Conservation (phyloP, 2,888 invertebrate species). For the Xylota segnis region DNA sequence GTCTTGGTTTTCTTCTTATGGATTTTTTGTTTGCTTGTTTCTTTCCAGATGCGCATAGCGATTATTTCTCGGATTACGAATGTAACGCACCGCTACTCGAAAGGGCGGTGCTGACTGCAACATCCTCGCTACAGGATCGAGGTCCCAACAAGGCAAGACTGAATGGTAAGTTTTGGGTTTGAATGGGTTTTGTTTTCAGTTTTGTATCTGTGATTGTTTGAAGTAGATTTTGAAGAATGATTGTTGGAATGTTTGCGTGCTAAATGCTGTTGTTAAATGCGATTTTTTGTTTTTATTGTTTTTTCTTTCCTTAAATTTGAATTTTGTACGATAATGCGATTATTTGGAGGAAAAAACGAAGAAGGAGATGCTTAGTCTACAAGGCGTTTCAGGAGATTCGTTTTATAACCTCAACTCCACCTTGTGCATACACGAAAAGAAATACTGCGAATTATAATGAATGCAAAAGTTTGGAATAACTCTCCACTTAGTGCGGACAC, state of each 20-base stretch:
- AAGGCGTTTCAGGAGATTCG: neutral
- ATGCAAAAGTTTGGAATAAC: too few relatives aligned
- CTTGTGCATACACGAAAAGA: too few relatives aligned
- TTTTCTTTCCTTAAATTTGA: neutral
- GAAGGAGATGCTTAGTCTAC: neutral
- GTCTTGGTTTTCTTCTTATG: constrained; percentile 14
- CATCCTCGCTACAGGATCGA: constrained; percentile 91
- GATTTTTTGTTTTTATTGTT: neutral
- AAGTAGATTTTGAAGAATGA: constrained; percentile 55
- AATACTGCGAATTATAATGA: too few relatives aligned
- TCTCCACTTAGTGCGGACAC: too few relatives aligned
- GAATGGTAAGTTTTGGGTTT: constrained; percentile 88
- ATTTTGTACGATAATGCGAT: constrained; percentile 47
- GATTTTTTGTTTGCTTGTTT: constrained; percentile 30
- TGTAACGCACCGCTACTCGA: constrained; percentile 92
- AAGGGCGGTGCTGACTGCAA: constrained; percentile 90
- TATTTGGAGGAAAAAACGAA: neutral
- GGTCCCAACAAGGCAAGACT: constrained; percentile 94
- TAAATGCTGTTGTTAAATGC: constrained; percentile 27
- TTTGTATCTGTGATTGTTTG: constrained; percentile 41
- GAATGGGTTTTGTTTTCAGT: constrained; percentile 22
- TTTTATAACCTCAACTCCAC: too few relatives aligned
- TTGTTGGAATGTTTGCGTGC: constrained; percentile 50
- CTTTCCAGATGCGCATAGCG: constrained; percentile 82
- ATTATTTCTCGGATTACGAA: constrained; percentile 87